Conservation (phyloP, 2,797 vertebrate species). For the Rhyacichthys aspro region DNA sequence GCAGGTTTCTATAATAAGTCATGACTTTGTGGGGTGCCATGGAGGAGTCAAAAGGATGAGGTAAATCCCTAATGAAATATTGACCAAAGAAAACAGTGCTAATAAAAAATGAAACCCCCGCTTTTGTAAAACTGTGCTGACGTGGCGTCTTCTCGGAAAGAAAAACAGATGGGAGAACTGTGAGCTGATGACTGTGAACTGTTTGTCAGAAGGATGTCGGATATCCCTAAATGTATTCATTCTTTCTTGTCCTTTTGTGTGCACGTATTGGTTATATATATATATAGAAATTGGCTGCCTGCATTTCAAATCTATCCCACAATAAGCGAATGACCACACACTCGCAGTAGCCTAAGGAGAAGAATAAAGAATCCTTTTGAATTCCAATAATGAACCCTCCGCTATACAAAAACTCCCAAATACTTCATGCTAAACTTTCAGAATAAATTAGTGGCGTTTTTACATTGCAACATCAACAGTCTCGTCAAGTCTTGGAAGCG, state of each 20-base stretch:
- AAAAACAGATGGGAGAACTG: not conserved
- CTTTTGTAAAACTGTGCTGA: slow-evolving; percentile 19
- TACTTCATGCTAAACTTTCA: not conserved
- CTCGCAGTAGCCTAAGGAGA: no score
- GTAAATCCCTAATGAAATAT: slow-evolving; percentile 38
- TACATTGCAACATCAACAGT: slow-evolving; percentile 12
- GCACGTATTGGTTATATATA: no score
- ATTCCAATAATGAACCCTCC: not conserved
- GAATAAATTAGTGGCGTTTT: slow-evolving; percentile 11
- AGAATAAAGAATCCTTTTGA: not conserved
- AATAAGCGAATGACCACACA: no score
- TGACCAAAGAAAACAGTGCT: slow-evolving; percentile 12
- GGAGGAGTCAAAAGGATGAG: slow-evolving; percentile 17
- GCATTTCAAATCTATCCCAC: no score
- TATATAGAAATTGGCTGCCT: no score
- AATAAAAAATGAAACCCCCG: slow-evolving; percentile 11
- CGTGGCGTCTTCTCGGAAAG: not conserved
- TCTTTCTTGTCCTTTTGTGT: no score
- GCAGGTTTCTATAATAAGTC: slow-evolving; percentile 31
- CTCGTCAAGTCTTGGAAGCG: slow-evolving; percentile 1
- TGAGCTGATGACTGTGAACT: no score
- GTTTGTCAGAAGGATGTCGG: no score
- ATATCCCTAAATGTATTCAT: no score
- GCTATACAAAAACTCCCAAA: slow-evolving; percentile 10
- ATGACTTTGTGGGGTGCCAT: slow-evolving; percentile 39